Evolutionary conservation across 2,797 vertebrate species (phyloP).

Genomic region (Sarcophilus harrisii): DNA sequence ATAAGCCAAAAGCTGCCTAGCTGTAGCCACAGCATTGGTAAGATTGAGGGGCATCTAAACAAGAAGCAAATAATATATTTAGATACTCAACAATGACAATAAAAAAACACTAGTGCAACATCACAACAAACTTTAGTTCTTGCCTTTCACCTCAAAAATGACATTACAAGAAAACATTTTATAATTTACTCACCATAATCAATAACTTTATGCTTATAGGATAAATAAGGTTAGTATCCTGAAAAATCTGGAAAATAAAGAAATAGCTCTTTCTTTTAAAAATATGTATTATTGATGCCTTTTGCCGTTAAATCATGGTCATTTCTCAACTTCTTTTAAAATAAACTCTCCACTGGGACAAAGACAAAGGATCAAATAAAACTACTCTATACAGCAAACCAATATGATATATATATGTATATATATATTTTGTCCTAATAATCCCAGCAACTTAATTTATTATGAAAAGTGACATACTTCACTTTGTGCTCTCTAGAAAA

Average conservation of each 20-base stretch:
- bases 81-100: not conserved
- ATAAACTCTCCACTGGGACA: not conserved
- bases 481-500: not conserved
- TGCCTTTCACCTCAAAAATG: not conserved
- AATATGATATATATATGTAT: not conserved
- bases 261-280: not conserved
- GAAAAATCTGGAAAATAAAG: not conserved
- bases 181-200: not conserved
- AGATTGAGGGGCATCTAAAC: slow-evolving; percentile 96
- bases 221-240: not conserved
- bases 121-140: not conserved
- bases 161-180: not conserved
- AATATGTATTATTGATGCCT: not conserved
- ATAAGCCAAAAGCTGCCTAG: slow-evolving; percentile 93
- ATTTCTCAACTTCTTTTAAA: not conserved
- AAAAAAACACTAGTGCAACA: not conserved
- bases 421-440: not conserved
- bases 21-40: slow-evolving; percentile 94
- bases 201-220: not conserved
- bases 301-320: not conserved
- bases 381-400: not conserved
- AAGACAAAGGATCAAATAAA: not conserved
- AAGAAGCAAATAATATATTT: slow-evolving; percentile 26
- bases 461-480: not conserved
- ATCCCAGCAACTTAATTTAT: not conserved